Base-by-base conservation (phyloP, 2,888 invertebrate genomes). In the Mimas tiliae region DNA sequence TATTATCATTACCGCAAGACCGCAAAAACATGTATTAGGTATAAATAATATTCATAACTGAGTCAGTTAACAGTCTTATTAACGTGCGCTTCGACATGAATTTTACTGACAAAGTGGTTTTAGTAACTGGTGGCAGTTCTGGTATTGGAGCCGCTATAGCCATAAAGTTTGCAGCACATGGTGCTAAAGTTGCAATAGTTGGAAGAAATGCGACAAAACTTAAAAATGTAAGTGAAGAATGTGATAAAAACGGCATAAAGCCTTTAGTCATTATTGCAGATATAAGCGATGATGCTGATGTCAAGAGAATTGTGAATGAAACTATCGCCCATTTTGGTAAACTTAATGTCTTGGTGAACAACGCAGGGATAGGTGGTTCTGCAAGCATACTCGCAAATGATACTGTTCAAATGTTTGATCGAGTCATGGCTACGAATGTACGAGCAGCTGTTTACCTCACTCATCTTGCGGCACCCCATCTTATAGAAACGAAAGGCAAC, bases 101-200 rank as follows among this genome's bases (percentile, higher is more conserved):
- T 76, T 82, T 83, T 42, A 14, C 53, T 7, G 72, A 77, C 19
- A 86, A 84, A 79, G 81, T 84, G 0, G 83, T 84, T 8, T 67
- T 84, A 38, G 76, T 85, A 19, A 84, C 82, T 2, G 85, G 84
- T 6, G 79, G 79, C 0, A 81, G 84, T 67, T 82, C 84, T 1
- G 84, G 85, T 0, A 85, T 86, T 7, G 85, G 86, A 1, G 84
- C 84, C 7, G 74, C 83, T 0, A 78, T 79, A 14, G 85, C 84
- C 0, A 63, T 81, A 11, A 68, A 69, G 8, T 72, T 77, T n/a
- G 71, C 74, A 9, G 50, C 67, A 65, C 70, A 74, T 69, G 72
- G 72, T 0, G 77, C 74, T 2, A 69, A 67, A 64, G 72, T 76
- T 0, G 70, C 64, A 11, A 72, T 79, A 38, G 70, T 74, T 12